Base-by-base conservation (phyloP, 37 sponge, comb jelly and placozoan genomes). In the Cliona cf. orientalis region DNA sequence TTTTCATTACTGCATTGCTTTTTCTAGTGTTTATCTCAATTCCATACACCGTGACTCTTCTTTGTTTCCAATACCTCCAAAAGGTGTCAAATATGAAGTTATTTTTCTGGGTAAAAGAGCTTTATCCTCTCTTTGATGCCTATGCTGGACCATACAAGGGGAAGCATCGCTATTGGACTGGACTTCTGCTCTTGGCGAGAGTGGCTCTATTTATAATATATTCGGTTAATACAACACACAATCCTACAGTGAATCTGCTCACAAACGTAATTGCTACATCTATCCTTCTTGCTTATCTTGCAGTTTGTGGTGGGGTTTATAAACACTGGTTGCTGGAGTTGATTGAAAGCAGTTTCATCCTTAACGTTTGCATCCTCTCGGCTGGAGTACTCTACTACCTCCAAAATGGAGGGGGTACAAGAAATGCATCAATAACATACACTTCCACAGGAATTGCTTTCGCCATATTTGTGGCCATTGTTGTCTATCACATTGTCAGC, bases 81-180 rank as follows among this genome's bases (percentile, higher is more conserved):
- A 5, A 6, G 12, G 6, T 12, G 26, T 22, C 63, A 6, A 6
- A 61, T 22, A 11, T 25, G 25, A n/a, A 22, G 5, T 28, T 61
- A 6, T 6, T 61, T 6, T 61, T 28, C 7, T 61, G 63, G 63
- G 28, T 61, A 28, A n/a, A 22, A 6, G n/a, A 61, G 7, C 63
- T 61, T 61, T 25, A 61, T 6, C 69, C 69, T n/a, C 21, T 68
- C 42, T 17, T 68, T 35, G 69, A 68, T 68, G 69, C 69, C 9
- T 34, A 68, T 23, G 41, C 42, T 14, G 69, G 69, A 36, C 40
- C 42, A 17, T 68, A 68, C 23, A 68, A 68, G 69, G 69, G 35
- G 25, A 63, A 63, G 7, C 31, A n/a, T 63, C 65, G 65, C 9
- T 63, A n/a, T 26, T 63, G 65, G 65, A 63, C 65, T 9, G 65